Evolutionary conservation across 2,888 invertebrate genomes (phyloP).

Genomic region (Troides helena): DNA sequence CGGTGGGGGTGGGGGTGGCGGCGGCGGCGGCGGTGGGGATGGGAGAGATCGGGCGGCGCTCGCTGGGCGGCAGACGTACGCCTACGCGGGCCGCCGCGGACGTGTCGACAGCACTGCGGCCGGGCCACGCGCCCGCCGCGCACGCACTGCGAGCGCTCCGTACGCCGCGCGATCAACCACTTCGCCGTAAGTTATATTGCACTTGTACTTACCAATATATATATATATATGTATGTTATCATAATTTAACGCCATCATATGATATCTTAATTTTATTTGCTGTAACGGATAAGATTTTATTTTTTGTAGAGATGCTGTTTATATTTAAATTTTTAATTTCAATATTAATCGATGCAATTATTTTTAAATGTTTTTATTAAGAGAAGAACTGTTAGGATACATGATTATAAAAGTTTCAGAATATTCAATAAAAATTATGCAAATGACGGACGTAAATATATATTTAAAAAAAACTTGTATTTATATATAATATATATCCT

Average conservation of each 20-base stretch:
- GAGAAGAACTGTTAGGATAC: no score
- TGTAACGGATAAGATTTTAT: not conserved
- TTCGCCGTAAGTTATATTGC: constrained; percentile 10
- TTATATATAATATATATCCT: no score
- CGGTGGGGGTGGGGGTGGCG: constrained; percentile 32
- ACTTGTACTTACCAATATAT: not conserved
- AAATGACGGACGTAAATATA: no score
- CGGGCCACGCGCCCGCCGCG: constrained; percentile 79
- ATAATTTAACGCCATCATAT: no score
- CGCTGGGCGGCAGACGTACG: constrained; percentile 56
- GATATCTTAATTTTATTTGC: not conserved
- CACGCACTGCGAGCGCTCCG: constrained; percentile 52
- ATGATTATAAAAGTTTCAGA: no score
- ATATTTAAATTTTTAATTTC: no score
- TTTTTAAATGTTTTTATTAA: no score
- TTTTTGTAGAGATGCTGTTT: not conserved
- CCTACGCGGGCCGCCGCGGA: constrained; percentile 70
- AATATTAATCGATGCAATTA: no score
- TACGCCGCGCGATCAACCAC: constrained; percentile 38
- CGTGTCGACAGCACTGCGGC: constrained; percentile 67
- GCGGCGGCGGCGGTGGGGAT: no score
- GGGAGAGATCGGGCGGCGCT: no score
- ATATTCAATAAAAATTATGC: no score
- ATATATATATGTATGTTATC: not conserved
- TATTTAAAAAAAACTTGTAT: no score